A percentile compares a stretch with the other conserved stretches of the same genome.
These are phyloP conservation scores for Malurus alboscapulatus DNA, from an alignment of 2,113 vertebrate species.

Conservation along the genomic window DNA sequence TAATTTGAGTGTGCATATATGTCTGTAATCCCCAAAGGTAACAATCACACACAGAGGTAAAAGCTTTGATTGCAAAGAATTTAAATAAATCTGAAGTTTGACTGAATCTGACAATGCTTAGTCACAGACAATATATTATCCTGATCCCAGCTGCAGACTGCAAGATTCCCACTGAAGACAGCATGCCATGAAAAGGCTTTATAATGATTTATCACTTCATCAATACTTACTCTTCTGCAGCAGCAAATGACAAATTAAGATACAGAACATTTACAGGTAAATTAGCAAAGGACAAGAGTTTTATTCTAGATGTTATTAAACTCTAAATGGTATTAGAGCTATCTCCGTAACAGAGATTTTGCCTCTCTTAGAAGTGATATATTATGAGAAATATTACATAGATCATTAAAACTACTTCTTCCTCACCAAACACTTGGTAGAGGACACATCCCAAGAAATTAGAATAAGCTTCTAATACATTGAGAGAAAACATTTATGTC, in stretches of 20 bases:
- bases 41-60: neutral
- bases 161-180: neutral
- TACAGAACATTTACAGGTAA: neutral
- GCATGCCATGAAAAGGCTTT: neutral
- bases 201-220: neutral
- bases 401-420: neutral
- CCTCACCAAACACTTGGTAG: neutral
- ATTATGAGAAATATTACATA: neutral
- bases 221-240: neutral
- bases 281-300: neutral
- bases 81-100: neutral
- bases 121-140: neutral
- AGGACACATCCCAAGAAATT: neutral
- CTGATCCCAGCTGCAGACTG: neutral
- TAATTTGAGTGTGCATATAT: neutral
- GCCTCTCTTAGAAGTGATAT: neutral
- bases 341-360: neutral
- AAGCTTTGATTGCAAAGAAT: neutral
- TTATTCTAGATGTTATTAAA: neutral
- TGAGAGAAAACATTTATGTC: neutral
- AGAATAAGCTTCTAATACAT: neutral
- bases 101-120: neutral
- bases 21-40: neutral
- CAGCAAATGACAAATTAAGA: neutral
- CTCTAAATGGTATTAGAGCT: neutral